Evolutionary conservation across 2,888 invertebrate species (phyloP).

Genomic region (Vannuccia rotundouncinata): DNA sequence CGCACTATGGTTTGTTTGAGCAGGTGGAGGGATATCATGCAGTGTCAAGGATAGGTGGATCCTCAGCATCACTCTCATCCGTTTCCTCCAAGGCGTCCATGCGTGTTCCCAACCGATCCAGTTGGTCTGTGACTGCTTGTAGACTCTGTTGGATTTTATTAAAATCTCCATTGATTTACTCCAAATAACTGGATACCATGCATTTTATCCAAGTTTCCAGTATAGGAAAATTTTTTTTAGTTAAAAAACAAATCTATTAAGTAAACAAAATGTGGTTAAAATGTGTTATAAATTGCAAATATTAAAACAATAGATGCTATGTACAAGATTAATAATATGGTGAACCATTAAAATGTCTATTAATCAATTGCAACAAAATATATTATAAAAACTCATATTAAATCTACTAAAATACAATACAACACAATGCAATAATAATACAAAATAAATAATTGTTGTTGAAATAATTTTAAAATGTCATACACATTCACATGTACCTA

Average conservation of each 20-base stretch:
- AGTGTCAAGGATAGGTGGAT: too few relatives aligned
- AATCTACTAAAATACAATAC: conserved; percentile 8
- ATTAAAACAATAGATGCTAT: conserved; percentile 14
- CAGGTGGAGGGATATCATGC: too few relatives aligned
- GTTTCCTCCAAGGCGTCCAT: too few relatives aligned
- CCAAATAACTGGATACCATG: too few relatives aligned
- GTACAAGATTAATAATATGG: conserved; percentile 5
- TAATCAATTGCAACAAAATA: conserved; percentile 19
- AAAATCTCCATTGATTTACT: too few relatives aligned
- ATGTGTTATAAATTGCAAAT: conserved; percentile 17
- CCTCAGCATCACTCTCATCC: too few relatives aligned
- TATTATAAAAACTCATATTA: conserved; percentile 20
- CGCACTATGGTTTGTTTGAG: too few relatives aligned
- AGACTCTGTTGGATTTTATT: too few relatives aligned
- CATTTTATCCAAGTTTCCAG: neutral
- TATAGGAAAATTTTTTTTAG: neutral
- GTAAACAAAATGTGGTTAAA: conserved; percentile 8
- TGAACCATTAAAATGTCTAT: conserved; percentile 16
- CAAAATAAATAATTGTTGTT: conserved; percentile 15
- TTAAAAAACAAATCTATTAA: neutral
- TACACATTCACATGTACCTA: neutral
- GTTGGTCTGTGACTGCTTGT: too few relatives aligned
- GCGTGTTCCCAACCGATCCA: too few relatives aligned
- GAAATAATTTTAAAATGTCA: conserved; percentile 10
- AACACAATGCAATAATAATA: conserved; percentile 9